phyloP scores from a whole-genome alignment of 2,797 vertebrate species.

The Silurus lanzhouensis region DNA sequence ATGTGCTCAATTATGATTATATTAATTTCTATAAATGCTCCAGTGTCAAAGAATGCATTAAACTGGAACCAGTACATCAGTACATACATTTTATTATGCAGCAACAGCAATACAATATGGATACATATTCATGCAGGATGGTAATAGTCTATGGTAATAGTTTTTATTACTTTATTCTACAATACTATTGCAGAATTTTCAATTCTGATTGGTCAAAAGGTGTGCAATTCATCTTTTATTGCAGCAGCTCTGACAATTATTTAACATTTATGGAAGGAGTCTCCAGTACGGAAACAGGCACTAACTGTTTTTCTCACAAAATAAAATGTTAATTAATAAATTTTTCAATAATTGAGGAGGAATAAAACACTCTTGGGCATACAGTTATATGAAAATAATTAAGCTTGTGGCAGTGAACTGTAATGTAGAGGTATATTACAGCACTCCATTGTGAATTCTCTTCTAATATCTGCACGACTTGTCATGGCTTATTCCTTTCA shows the following conservation, averaged over 20 bases:
- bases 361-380: background rate
- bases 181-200: background rate
- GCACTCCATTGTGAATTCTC: background rate
- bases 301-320: background rate
- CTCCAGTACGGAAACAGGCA: background rate
- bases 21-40: no score
- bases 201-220: background rate
- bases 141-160: no score
- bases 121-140: background rate
- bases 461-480: background rate
- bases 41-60: no score
- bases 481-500: background rate
- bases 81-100: background rate
- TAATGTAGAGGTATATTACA: background rate
- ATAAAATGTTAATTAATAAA: background rate
- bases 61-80: no score
- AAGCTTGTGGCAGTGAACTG: background rate
- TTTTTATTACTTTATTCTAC: background rate
- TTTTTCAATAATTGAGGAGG: background rate
- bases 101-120: background rate
- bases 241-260: background rate
- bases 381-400: background rate
- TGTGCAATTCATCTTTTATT: background rate
- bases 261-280: background rate
- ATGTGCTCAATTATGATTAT: no score